Conservation (phyloP, 2,113 vertebrate species). For the Vireo altiloquus region DNA sequence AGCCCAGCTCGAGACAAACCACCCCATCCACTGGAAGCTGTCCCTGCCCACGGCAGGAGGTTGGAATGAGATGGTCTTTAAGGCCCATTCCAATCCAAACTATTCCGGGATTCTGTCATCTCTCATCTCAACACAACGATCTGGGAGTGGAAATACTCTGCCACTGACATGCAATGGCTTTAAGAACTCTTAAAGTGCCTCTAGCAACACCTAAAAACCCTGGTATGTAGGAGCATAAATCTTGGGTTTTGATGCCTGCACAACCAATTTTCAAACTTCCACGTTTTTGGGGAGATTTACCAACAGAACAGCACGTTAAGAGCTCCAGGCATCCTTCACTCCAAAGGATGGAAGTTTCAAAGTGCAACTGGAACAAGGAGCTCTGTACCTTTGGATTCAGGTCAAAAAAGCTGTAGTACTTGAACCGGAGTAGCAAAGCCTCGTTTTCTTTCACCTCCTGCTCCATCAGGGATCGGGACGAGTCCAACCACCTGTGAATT, state of each 20-base stretch:
- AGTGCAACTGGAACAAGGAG: background rate
- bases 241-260: background rate
- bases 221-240: fast-evolving
- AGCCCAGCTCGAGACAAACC: background rate
- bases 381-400: slow-evolving; percentile 95
- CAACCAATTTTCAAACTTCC: background rate
- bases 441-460: slow-evolving; percentile 99
- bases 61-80: background rate
- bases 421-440: slow-evolving; percentile 94
- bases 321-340: background rate
- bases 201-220: background rate
- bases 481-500: slow-evolving; percentile 91
- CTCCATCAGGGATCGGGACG: slow-evolving; percentile 97
- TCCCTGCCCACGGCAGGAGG: fast-evolving
- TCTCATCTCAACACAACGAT: background rate
- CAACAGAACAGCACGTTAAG: fast-evolving
- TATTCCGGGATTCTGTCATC: background rate
- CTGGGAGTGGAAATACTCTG: background rate
- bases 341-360: background rate
- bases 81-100: background rate
- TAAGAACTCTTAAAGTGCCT: background rate
- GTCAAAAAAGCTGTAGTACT: slow-evolving; percentile 99
- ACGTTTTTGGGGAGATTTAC: background rate
- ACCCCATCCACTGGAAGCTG: fast-evolving
- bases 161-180: fast-evolving